Evolutionary conservation across 2,113 vertebrate species (phyloP).

Genomic region (Tyrannus savana): DNA sequence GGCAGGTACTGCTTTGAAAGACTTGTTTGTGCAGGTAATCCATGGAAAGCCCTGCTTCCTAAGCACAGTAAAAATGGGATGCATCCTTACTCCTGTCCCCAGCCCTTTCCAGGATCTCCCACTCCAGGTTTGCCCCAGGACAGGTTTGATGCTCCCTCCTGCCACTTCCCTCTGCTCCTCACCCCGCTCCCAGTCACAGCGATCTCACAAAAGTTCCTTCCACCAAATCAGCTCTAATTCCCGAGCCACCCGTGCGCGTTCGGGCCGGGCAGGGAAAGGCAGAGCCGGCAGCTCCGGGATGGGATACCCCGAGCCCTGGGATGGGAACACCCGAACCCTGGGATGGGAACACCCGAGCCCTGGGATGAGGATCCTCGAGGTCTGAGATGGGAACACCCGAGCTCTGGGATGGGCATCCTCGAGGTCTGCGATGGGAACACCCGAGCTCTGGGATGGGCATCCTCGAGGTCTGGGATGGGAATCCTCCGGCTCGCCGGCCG

Average conservation of each 20-base stretch:
- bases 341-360: too few relatives aligned
- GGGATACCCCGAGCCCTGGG: too few relatives aligned
- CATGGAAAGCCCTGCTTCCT: not conserved
- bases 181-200: fast-evolving
- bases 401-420: too few relatives aligned
- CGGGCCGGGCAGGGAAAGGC: not conserved
- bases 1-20: not conserved
- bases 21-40: not conserved
- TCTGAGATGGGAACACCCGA: too few relatives aligned
- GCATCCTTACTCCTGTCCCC: not conserved
- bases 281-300: not conserved
- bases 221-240: not conserved
- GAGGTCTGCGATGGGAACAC: too few relatives aligned
- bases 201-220: not conserved
- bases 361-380: too few relatives aligned
- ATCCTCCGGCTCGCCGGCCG: too few relatives aligned
- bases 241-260: fast-evolving
- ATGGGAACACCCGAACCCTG: too few relatives aligned
- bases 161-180: not conserved
- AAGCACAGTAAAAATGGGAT: not conserved
- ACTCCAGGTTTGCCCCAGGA: fast-evolving
- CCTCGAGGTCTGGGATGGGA: too few relatives aligned
- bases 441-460: too few relatives aligned
- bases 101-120: not conserved
- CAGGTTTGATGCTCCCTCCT: not conserved